phyloP scores from a whole-genome alignment of 2,888 invertebrate species.

The Invenusta paracnida region DNA sequence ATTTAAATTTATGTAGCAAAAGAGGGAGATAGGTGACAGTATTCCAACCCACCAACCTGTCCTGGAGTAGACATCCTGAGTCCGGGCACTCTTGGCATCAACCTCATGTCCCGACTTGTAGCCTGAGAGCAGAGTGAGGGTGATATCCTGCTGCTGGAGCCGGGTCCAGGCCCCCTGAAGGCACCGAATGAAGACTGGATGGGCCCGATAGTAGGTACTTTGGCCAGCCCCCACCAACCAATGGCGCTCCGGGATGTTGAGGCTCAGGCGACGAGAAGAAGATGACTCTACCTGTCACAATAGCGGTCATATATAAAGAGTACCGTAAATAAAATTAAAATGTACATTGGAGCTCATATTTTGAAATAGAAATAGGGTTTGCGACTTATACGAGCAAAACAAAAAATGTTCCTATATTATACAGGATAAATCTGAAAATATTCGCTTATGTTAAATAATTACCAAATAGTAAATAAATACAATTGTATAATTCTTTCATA shows the following conservation, averaged over 20 bases:
- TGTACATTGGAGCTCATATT: no score
- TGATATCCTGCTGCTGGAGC: slow-evolving; percentile 43
- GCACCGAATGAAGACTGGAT: slow-evolving; percentile 50
- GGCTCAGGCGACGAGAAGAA: neutral
- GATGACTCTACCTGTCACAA: neutral
- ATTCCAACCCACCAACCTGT: neutral
- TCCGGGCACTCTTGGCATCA: neutral
- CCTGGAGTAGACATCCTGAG: neutral
- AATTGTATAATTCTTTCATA: no score
- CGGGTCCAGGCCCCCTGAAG: slow-evolving; percentile 48
- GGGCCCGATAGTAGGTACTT: slow-evolving; percentile 49
- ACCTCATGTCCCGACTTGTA: neutral
- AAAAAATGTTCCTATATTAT: no score
- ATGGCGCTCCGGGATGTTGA: neutral
- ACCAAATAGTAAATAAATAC: no score
- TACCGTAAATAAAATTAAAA: no score
- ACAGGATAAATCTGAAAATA: no score
- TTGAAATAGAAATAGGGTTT: no score
- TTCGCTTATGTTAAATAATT: no score
- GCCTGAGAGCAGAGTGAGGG: slow-evolving; percentile 37
- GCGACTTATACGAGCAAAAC: no score
- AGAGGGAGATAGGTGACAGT: no score
- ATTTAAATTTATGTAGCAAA: no score
- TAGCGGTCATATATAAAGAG: no score
- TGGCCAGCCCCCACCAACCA: neutral